Conservation (phyloP, 2,888 invertebrate genomes). For the Danaus chrysippus region DNA sequence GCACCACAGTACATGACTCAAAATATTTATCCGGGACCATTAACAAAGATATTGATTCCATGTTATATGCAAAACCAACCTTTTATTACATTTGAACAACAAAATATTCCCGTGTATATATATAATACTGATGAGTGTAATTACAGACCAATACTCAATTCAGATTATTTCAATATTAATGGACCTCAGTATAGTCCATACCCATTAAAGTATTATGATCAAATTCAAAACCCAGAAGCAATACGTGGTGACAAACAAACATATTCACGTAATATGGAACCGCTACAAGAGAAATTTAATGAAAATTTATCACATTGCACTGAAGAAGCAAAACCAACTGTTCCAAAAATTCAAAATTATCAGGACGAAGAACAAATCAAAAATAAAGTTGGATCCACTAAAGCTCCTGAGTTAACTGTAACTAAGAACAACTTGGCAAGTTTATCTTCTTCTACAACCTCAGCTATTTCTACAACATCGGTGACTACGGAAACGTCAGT, state of each 20-base stretch:
- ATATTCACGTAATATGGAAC: neutral
- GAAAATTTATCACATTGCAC: too few relatives aligned
- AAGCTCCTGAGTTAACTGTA: neutral
- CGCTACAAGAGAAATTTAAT: too few relatives aligned
- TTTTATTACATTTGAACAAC: neutral
- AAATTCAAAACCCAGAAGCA: neutral
- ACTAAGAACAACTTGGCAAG: neutral
- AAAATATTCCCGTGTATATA: neutral
- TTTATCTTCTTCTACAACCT: neutral
- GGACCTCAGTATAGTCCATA: neutral
- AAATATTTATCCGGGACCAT: neutral
- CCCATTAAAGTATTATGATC: neutral
- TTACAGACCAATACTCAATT: neutral
- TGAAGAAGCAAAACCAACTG: neutral
- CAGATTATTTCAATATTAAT: neutral
- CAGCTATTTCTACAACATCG: too few relatives aligned
- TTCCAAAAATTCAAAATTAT: neutral
- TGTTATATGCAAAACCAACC: neutral
- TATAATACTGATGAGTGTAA: neutral
- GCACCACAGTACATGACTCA: neutral
- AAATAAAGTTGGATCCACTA: neutral
- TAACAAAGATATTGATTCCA: neutral
- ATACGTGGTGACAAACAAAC: neutral
- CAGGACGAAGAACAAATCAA: neutral
- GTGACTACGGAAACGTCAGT: too few relatives aligned